Percentiles rank a stretch among this genome's conserved stretches.
Conservation (phyloP, 2,113 vertebrate species). For the Macroglossus sobrinus region DNA sequence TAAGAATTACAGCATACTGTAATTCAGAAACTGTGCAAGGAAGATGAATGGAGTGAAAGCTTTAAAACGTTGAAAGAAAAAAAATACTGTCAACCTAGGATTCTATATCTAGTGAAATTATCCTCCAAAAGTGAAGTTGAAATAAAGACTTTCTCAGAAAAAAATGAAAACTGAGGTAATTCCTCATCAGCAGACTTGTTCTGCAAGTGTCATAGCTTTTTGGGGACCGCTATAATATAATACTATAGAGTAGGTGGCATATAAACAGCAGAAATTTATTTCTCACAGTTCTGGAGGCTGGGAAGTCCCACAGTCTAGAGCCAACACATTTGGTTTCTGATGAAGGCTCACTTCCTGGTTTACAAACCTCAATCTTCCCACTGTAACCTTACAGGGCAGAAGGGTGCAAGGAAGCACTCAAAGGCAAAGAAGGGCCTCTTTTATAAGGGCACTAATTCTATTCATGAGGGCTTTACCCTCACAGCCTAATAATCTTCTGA, state of each 20-base stretch:
- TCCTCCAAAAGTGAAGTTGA: background rate
- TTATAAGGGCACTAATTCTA: background rate
- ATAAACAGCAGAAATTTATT: too few species aligned
- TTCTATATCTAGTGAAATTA: background rate
- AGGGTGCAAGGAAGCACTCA: background rate
- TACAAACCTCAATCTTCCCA: background rate
- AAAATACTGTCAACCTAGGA: background rate
- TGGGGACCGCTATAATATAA: background rate
- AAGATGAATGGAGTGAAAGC: background rate
- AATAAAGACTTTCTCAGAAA: background rate
- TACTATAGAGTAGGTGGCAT: background rate
- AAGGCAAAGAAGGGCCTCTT: too few species aligned
- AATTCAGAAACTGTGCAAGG: background rate
- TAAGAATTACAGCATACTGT: background rate
- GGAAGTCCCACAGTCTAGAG: background rate
- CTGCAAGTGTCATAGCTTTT: background rate
- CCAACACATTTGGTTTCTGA: background rate
- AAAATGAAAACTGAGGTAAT: background rate
- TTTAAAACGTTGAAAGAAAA: background rate
- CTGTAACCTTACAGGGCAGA: background rate
- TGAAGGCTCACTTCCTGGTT: background rate
- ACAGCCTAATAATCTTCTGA: background rate
- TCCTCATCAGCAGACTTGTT: background rate
- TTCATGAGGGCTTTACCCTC: background rate
- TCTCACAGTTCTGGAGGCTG: background rate